Conservation (phyloP, 1,140 invertebrate genomes). For the Zaprionus nigranus region DNA sequence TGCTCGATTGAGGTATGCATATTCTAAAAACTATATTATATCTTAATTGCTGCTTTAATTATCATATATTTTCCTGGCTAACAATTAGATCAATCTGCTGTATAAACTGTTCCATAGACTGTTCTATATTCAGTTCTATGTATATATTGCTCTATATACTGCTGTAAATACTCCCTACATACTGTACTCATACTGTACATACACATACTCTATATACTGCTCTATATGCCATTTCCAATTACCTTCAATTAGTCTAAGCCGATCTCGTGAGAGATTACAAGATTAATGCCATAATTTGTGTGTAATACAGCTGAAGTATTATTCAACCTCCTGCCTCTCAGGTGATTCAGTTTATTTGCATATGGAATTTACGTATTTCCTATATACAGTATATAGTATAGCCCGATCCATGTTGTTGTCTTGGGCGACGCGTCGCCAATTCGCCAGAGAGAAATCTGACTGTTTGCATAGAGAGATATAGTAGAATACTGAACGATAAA, state of each 20-base stretch:
- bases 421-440: slow-evolving; percentile 17
- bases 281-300: slow-evolving; percentile 6
- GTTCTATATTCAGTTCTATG: not conserved
- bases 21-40: not conserved
- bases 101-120: not conserved
- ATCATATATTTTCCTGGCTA: not conserved
- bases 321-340: not conserved
- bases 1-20: not conserved
- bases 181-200: no score
- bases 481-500: slow-evolving; percentile 29
- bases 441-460: not conserved
- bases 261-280: not conserved
- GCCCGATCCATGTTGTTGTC: not conserved
- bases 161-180: no score
- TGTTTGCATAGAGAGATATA: slow-evolving; percentile 19
- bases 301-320: not conserved
- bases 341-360: slow-evolving; percentile 18
- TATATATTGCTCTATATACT: not conserved
- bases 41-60: not conserved
- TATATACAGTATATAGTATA: slow-evolving; percentile 12
- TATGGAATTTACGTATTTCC: slow-evolving; percentile 13
- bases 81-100: not conserved
- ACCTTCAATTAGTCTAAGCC: slow-evolving; percentile 5
- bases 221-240: not conserved
- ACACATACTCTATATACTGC: not conserved